Evolutionary conservation across 2,888 invertebrate species (phyloP), one percentile per base, ranked within the genome.

Genomic region (Vesta saturnalis): DNA sequence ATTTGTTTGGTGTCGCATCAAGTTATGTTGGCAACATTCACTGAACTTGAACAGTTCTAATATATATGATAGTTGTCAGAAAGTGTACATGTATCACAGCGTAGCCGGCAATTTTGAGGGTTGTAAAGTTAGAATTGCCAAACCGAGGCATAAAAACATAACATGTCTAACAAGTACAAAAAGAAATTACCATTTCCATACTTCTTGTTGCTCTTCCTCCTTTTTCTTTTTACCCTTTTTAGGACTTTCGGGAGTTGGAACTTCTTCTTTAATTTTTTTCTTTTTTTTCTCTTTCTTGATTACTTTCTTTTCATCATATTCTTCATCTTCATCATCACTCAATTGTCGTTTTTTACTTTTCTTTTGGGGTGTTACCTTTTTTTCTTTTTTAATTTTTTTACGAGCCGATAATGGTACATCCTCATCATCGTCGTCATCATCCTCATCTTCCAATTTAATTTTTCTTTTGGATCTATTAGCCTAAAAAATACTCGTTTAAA

Each of bases 151-250:
- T n/a, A n/a, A n/a, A n/a, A n/a, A n/a, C n/a, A n/a, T n/a, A n/a
- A n/a, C n/a, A n/a, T n/a, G n/a, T n/a, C n/a, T n/a, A n/a, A n/a
- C 4, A 30, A 52, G 16, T 18, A 52, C 14, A 52, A 35, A 14
- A 23, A 6, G 18, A 18, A 39, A 88, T 87, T 85, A 95, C 95
- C 95, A 95, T 88, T 94, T 93, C 95, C 95, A 95, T 65, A 95
- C 95, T 85, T 95, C 94, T 77, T 88, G 89, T 74, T 91, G 90
- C 72, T 94, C 93, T 61, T 94, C 94, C 74, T 91, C 91, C 80
- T 93, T 93, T 82, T 94, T 94, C 82, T 92, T 93, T 63, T 88
- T 89, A 10, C 80, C 77, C 74, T 91, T 91, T 47, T 88, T 89
- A 55, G 90, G 89, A 75, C 87, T 85, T 76, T 85, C 78, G 84